Evolutionary conservation across 2,797 vertebrate genomes (phyloP).

Genomic region (Pagetopsis macropterus): DNA sequence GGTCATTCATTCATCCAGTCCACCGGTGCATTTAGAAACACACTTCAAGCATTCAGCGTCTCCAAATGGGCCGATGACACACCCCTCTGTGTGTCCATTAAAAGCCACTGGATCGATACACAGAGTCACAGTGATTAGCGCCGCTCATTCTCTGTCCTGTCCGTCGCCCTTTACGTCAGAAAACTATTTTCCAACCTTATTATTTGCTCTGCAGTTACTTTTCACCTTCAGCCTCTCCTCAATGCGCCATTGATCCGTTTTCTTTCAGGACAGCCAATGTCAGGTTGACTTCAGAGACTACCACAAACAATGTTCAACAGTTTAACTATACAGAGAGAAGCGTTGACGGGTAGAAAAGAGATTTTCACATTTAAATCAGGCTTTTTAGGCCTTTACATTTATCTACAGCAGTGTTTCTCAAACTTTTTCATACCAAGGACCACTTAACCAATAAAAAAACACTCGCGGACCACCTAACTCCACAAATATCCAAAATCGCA

Average conservation of each 20-base stretch:
- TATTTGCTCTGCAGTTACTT: slow-evolving; percentile 32
- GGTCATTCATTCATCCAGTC: slow-evolving; percentile 1
- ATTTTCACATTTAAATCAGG: slow-evolving; percentile 2
- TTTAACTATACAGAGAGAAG: slow-evolving; percentile 16
- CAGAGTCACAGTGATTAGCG: slow-evolving; percentile 53
- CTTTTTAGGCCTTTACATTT: slow-evolving; percentile 23
- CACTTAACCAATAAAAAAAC: no score
- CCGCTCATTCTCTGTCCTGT: slow-evolving; percentile 37
- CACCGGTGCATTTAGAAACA: slow-evolving; percentile 2
- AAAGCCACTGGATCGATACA: slow-evolving; percentile 58
- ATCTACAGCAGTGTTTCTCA: no score
- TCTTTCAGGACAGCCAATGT: slow-evolving; percentile 18
- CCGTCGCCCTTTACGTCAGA: slow-evolving; percentile 45
- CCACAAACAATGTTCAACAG: slow-evolving; percentile 2
- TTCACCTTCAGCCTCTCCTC: slow-evolving; percentile 54
- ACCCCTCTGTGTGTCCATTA: slow-evolving; percentile 34
- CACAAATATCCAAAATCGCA: no score
- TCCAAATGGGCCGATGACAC: slow-evolving; percentile 24
- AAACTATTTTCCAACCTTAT: slow-evolving; percentile 45
- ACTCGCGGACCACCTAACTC: no score
- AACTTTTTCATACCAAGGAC: no score
- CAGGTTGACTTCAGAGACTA: slow-evolving; percentile 7
- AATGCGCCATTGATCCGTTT: slow-evolving; percentile 60
- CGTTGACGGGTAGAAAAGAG: neutral
- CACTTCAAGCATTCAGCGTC: slow-evolving; percentile 6